Percentiles rank a stretch among this genome's conserved stretches.
phyloP scores from a whole-genome alignment of 2,888 invertebrate species.

The Stomorhina lunata region DNA sequence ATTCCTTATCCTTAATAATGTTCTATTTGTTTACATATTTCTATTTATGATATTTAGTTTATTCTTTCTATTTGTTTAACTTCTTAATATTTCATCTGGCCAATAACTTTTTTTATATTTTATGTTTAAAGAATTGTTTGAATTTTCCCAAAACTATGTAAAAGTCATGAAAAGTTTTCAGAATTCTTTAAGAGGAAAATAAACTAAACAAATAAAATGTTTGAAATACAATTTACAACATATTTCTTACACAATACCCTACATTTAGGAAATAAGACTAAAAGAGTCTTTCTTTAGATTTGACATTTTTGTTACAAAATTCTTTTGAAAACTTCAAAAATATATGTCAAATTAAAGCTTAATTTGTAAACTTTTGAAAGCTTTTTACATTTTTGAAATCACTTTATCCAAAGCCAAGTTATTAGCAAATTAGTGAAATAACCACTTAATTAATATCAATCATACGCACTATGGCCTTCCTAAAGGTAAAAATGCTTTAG shows the following conservation, averaged over 20 bases:
- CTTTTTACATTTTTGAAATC: not conserved
- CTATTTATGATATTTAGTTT: not conserved
- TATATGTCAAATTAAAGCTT: no score
- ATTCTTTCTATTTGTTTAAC: not conserved
- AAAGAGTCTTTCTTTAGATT: no score
- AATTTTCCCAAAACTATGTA: slow-evolving; percentile 3
- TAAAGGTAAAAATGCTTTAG: not conserved
- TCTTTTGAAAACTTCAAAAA: no score
- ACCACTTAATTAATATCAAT: slow-evolving; percentile 2
- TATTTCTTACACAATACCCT: not conserved
- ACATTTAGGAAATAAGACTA: no score
- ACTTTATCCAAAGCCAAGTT: no score
- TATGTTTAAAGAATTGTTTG: not conserved
- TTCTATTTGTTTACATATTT: not conserved
- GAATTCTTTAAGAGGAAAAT: not conserved
- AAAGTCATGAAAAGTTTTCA: slow-evolving; percentile 31
- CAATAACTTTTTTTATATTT: slow-evolving; percentile 29
- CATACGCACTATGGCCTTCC: not conserved
- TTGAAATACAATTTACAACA: not conserved
- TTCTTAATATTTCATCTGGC: slow-evolving; percentile 28
- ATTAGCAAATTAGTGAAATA: not conserved
- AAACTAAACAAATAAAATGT: not conserved
- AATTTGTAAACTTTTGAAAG: not conserved
- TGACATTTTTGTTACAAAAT: no score
- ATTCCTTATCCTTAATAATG: not conserved